phyloP scores from a whole-genome alignment of 2,888 invertebrate species.

The Yponomeuta evonymella region DNA sequence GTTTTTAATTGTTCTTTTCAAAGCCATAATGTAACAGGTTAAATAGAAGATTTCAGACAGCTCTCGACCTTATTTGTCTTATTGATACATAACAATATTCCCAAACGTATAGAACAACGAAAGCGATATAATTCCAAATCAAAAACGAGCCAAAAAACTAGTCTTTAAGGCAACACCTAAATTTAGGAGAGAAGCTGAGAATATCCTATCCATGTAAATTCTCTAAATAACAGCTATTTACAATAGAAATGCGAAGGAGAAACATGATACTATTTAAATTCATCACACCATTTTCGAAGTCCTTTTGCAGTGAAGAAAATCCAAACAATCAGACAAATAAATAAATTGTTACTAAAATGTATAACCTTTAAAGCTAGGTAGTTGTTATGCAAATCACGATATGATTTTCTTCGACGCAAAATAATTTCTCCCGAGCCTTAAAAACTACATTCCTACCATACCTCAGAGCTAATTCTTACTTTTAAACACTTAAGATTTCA shows the following conservation, averaged over 20 bases:
- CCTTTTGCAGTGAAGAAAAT: too few relatives aligned
- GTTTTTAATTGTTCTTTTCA: too few relatives aligned
- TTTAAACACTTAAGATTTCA: neutral
- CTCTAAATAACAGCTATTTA: slow-evolving; percentile 1
- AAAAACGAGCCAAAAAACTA: neutral
- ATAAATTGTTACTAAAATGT: too few relatives aligned
- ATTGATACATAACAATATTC: too few relatives aligned
- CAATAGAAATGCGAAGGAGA: neutral
- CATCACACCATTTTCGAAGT: neutral
- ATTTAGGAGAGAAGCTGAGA: neutral
- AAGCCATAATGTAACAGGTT: too few relatives aligned
- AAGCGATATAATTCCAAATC: too few relatives aligned
- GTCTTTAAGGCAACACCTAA: neutral
- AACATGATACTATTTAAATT: neutral
- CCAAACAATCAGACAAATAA: too few relatives aligned
- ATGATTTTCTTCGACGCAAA: neutral
- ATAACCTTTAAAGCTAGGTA: too few relatives aligned
- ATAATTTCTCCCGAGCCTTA: neutral
- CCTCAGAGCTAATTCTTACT: neutral
- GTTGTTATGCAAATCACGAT: neutral
- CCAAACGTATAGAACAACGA: too few relatives aligned
- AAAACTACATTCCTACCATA: neutral
- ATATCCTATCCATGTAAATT: neutral
- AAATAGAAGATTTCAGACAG: too few relatives aligned
- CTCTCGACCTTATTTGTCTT: too few relatives aligned